Percentiles rank a stretch among this genome's conserved stretches.
Evolutionary conservation across 2,113 vertebrate species (phyloP).

Genomic region (Hydropotes inermis): DNA sequence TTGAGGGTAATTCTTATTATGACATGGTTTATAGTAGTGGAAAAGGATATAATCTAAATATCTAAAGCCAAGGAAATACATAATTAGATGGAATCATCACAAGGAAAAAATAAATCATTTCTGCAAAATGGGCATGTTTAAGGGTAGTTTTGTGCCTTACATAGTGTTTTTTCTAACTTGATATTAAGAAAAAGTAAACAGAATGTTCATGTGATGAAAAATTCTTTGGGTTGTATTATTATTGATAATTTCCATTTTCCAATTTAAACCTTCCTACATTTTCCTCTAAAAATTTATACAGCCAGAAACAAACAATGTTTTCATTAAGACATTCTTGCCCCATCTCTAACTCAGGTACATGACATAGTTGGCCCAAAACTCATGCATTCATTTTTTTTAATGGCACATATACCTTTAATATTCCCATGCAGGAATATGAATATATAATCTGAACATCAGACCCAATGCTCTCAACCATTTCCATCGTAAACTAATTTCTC

Average conservation of each 20-base stretch:
- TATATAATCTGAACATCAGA: neutral
- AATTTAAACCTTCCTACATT: neutral
- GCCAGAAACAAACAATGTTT: neutral
- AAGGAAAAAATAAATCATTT: neutral
- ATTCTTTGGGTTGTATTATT: neutral
- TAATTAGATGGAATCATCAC: neutral
- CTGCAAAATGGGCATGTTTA: neutral
- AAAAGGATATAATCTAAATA: neutral
- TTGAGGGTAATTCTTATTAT: neutral
- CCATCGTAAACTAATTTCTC: neutral
- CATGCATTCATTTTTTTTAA: neutral
- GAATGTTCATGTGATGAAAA: neutral
- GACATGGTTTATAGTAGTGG: neutral
- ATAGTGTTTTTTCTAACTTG: neutral
- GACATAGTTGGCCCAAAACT: fast-evolving
- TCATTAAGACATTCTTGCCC: neutral
- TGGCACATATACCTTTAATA: neutral
- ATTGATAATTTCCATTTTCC: neutral
- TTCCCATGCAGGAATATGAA: neutral
- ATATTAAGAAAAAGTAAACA: neutral
- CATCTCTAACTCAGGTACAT: neutral
- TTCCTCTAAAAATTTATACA: neutral
- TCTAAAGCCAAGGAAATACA: neutral
- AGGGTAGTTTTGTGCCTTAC: neutral
- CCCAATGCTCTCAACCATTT: neutral